Base-by-base conservation (phyloP, 2,888 invertebrate species). In the Lasius fuliginosus region DNA sequence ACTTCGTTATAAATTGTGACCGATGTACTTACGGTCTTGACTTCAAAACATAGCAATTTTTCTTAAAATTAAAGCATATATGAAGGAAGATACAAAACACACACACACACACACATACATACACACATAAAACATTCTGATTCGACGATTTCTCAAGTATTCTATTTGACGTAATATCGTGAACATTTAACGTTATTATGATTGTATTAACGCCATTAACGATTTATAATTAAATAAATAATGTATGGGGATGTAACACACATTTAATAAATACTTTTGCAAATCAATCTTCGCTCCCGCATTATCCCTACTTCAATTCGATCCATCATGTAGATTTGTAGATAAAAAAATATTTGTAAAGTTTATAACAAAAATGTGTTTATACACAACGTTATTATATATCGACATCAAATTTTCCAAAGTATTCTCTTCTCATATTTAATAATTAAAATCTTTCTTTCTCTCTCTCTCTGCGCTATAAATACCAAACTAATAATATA, bases 251-350 rank as follows among this genome's bases (percentile, higher is more conserved):
- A 77, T 88, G 86, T 83, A 85, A 86, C 69, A 83, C 76, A 86
- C 77, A 86, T 86, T 88, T 89, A 90, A 89, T 89, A 90, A 90
- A 89, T 85, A 89, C 79, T 90, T 86, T 85, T 86, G 89, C 88
- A 89, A 89, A 89, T 87, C 62, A 83, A 60, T n/a, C 11, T 56
- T 23, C 23, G 36, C 3, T 60, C 4, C 40, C 67, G 23, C 15
- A 18, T 68, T 18, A 77, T 68, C 18, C 23, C 15, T 18, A 12
- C 15, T 79, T 42, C 5, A 4, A 12, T 23, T 27, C 23, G 15
- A 33, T 11, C 36, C 64, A 36, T 2, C 4, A 30, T 42, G 4
- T 71, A 23, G 23, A 23, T 23, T 23, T 23, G 23, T 12, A 60
- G 3, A 53, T 30, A 36, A 15, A 69, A 46, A 60, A 4, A 68